These are phyloP conservation scores for Herpetotheres cachinnans DNA, from an alignment of 2,113 vertebrate species.

Conservation along the genomic window DNA sequence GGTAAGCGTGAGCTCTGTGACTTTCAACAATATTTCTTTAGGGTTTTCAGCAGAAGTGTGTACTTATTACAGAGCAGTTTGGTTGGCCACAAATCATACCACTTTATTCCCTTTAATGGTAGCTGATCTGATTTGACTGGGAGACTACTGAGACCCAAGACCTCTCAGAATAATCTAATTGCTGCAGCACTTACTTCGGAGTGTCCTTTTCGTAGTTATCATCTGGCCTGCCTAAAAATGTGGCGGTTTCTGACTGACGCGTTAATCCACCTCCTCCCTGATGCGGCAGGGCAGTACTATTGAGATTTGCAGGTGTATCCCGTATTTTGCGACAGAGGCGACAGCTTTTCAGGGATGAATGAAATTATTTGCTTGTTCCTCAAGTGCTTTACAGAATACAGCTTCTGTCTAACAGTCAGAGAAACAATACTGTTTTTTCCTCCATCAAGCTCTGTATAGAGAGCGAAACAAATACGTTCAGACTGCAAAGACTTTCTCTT, in stretches of 20 bases:
- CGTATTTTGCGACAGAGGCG: rapidly evolving
- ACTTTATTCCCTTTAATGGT: not conserved
- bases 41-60: not conserved
- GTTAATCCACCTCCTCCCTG: not conserved
- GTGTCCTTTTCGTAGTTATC: rapidly evolving
- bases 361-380: not conserved
- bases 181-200: not conserved
- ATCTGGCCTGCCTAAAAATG: not conserved
- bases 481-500: not conserved
- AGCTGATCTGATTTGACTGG: not conserved
- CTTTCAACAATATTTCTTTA: not conserved
- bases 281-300: not conserved
- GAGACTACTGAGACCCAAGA: not conserved
- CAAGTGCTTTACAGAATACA: not conserved
- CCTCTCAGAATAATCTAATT: not conserved
- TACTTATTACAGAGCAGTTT: not conserved
- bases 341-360: not conserved
- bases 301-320: not conserved
- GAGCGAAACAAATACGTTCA: not conserved
- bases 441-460: rapidly evolving
- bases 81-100: not conserved
- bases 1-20: not conserved
- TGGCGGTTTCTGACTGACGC: not conserved
- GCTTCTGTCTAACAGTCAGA: not conserved
- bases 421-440: not conserved